Percentiles rank a stretch among this genome's conserved stretches.
phyloP scores from a whole-genome alignment of 2,888 invertebrate species.

The Stegophylla sp. region DNA sequence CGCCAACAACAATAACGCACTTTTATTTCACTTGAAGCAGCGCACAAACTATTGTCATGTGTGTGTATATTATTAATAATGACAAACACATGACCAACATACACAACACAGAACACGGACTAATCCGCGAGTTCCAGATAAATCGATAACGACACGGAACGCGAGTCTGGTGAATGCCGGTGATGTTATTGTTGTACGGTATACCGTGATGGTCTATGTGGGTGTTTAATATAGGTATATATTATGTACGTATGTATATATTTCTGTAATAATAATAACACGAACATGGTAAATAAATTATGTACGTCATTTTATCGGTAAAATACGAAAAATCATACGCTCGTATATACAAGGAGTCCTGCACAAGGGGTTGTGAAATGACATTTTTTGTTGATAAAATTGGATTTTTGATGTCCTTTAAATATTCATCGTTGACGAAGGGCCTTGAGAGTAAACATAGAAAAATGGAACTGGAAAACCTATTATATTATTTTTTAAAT shows the following conservation, averaged over 20 bases:
- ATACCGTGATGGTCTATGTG: too few relatives aligned
- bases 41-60: neutral
- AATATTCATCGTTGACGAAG: constrained; percentile 36
- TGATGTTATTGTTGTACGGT: neutral
- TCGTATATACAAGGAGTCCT: neutral
- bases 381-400: constrained; percentile 28
- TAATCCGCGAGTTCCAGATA: neutral
- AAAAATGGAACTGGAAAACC: too few relatives aligned
- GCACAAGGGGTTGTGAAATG: neutral
- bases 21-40: neutral
- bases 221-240: too few relatives aligned
- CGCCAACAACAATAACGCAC: neutral
- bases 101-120: neutral
- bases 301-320: neutral
- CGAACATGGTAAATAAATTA: neutral
- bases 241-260: neutral
- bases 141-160: neutral
- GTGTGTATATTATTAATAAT: constrained; percentile 12
- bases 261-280: neutral
- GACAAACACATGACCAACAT: neutral
- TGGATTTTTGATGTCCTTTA: constrained; percentile 38
- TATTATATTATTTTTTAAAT: constrained; percentile 1
- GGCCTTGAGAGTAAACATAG: neutral
- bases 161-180: neutral
- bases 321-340: constrained; percentile 22